Percentiles rank a stretch among this genome's conserved stretches.
Evolutionary conservation across 2,888 invertebrate species (phyloP).

Genomic region (Drosophila paracracens): DNA sequence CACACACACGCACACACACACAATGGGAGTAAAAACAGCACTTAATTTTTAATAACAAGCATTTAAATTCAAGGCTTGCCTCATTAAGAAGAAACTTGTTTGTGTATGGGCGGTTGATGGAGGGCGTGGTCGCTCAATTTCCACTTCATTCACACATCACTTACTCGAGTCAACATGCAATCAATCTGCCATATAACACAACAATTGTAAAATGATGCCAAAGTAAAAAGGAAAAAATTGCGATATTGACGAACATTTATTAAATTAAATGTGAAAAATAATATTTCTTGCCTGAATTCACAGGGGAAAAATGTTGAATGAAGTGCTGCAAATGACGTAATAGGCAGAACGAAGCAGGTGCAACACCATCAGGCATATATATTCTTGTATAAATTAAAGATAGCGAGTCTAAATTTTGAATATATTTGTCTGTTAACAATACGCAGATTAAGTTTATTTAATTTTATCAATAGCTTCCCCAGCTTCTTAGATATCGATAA

Average conservation of each 20-base stretch:
- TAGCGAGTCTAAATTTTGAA: background rate
- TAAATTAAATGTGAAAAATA: background rate
- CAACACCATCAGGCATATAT: background rate
- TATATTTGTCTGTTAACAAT: too few species aligned
- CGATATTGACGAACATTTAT: background rate
- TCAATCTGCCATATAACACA: conserved; percentile 51
- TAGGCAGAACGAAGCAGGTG: background rate
- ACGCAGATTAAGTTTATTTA: too few species aligned
- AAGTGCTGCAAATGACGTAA: background rate
- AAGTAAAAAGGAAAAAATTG: background rate
- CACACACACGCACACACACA: background rate
- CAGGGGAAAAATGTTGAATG: background rate
- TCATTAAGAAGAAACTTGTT: conserved; percentile 47
- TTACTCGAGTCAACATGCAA: conserved; percentile 60
- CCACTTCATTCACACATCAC: conserved; percentile 48
- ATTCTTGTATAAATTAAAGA: background rate
- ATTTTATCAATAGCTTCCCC: background rate
- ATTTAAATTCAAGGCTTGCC: conserved; percentile 51
- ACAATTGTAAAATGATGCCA: conserved; percentile 32
- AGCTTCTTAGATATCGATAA: background rate
- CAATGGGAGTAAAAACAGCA: conserved; percentile 32
- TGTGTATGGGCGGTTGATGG: conserved; percentile 5
- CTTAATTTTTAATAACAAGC: conserved; percentile 77
- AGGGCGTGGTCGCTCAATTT: conserved; percentile 31
- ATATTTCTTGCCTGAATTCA: background rate